Evolutionary conservation across 2,797 vertebrate genomes (phyloP).

Genomic region (Clarias platycephalus): DNA sequence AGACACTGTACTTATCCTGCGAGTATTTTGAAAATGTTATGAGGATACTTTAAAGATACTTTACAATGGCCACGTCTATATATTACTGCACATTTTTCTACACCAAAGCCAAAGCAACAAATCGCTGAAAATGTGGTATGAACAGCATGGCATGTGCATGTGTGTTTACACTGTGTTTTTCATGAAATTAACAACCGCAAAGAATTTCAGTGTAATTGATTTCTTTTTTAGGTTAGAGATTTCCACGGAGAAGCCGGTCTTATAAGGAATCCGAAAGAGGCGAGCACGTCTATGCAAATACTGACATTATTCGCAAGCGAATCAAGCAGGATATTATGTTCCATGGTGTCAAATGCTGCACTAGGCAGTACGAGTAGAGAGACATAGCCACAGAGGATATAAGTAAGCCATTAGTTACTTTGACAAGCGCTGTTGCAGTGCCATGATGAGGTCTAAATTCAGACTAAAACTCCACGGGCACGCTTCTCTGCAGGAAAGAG

Average conservation of each 20-base stretch:
- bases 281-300: not conserved
- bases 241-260: not conserved
- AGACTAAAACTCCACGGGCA: constrained; percentile 19
- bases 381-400: not conserved
- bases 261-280: not conserved
- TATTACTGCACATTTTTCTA: too few relatives aligned
- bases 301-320: not conserved
- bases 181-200: not conserved
- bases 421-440: constrained; percentile 25
- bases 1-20: not conserved
- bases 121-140: not conserved
- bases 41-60: not conserved
- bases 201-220: not conserved
- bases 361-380: not conserved
- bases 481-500: constrained; percentile 5
- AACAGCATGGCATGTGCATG: not conserved
- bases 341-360: constrained; percentile 5
- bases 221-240: not conserved
- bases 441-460: constrained; percentile 26
- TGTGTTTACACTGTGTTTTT: not conserved
- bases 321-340: constrained; percentile 1
- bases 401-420: constrained; percentile 32
- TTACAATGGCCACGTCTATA: not conserved
- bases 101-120: not conserved
- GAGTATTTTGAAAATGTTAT: not conserved